These are phyloP conservation scores for Margarornis squamiger DNA, from an alignment of 2,797 vertebrate genomes.

Conservation along the genomic window DNA sequence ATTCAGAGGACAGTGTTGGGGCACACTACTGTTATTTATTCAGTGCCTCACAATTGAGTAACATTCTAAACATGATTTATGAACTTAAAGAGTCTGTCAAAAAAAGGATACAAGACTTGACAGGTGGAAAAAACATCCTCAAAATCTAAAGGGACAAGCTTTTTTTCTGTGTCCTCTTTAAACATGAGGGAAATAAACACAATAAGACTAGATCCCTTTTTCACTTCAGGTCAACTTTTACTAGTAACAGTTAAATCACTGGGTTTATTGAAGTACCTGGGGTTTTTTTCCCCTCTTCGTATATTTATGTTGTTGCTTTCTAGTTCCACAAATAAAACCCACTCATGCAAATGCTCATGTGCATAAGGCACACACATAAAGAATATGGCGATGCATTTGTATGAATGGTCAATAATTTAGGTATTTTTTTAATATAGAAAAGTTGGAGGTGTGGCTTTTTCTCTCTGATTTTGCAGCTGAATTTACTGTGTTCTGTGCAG, in stretches of 20 bases:
- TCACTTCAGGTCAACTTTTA: constrained; percentile 36
- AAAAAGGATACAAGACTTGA: background rate
- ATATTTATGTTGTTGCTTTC: background rate
- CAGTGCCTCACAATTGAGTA: background rate
- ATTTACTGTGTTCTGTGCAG: constrained; percentile 87
- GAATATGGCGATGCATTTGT: background rate
- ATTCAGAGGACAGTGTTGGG: background rate
- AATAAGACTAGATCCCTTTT: background rate
- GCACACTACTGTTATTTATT: background rate
- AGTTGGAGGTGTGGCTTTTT: constrained; percentile 53
- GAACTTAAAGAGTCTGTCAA: background rate
- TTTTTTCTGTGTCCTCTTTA: background rate
- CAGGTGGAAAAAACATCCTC: background rate
- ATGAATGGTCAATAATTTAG: background rate
- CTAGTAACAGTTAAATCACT: background rate
- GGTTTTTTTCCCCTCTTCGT: background rate
- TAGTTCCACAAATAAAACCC: background rate
- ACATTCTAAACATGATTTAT: background rate
- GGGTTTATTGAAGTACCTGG: background rate
- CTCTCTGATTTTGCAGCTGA: constrained; percentile 77
- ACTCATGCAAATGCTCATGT: background rate
- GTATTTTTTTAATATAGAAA: background rate
- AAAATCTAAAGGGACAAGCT: background rate
- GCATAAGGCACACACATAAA: background rate
- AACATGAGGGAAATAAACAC: background rate